Conservation (phyloP, 2,113 vertebrate genomes). For the Globicephala melas region DNA sequence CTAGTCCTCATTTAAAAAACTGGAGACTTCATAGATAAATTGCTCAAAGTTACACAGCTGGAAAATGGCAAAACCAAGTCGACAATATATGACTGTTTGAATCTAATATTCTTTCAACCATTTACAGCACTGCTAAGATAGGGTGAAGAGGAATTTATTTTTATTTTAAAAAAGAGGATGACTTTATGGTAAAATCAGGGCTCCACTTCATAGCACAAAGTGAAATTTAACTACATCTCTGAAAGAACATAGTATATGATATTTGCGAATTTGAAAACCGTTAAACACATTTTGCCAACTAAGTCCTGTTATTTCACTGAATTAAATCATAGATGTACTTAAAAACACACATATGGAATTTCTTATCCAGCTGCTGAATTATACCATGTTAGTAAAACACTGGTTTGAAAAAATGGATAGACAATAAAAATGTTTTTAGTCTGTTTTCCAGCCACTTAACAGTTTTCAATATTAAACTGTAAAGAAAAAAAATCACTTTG, state of each 20-base stretch:
- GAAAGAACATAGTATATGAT: background rate
- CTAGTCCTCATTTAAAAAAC: background rate
- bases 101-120: background rate
- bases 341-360: constrained; percentile 37
- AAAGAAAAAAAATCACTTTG: background rate
- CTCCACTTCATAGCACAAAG: background rate
- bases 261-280: constrained; percentile 46
- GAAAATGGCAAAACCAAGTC: background rate
- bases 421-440: constrained; percentile 62
- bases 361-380: constrained; percentile 65
- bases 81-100: background rate
- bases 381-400: constrained; percentile 55
- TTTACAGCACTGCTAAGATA: background rate
- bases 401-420: constrained; percentile 53
- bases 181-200: background rate
- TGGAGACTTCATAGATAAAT: background rate
- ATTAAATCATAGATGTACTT: constrained; percentile 14
- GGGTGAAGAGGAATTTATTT: background rate
- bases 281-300: background rate
- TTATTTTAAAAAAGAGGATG: background rate
- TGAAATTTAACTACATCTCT: constrained; percentile 38
- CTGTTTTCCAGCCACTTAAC: constrained; percentile 60
- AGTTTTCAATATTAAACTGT: constrained; percentile 51
- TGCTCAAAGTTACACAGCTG: background rate
- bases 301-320: constrained; percentile 4